These are phyloP conservation scores for Lordiphosa mommai DNA, from an alignment of 1,140 invertebrate genomes.

Conservation along the genomic window DNA sequence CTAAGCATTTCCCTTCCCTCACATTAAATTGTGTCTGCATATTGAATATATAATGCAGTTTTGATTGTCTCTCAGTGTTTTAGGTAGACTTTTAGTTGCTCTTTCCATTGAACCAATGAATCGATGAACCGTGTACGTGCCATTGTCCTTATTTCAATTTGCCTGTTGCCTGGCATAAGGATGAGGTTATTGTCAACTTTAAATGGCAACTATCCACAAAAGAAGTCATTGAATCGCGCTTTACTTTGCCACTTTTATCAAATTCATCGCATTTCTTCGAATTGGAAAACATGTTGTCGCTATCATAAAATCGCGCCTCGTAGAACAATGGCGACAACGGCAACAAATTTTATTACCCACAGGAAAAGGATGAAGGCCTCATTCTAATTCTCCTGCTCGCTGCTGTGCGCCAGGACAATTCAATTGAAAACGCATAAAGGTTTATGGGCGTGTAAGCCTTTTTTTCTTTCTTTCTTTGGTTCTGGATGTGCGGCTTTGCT, in stretches of 20 bases:
- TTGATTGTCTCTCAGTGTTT: slow-evolving; percentile 36
- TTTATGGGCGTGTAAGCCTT: slow-evolving; percentile 54
- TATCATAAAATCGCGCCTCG: slow-evolving; percentile 49
- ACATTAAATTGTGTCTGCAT: slow-evolving; percentile 26
- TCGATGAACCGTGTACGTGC: slow-evolving; percentile 28
- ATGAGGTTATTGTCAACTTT: background rate
- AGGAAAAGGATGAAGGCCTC: slow-evolving; percentile 10
- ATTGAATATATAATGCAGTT: slow-evolving; percentile 43
- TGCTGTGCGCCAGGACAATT: slow-evolving; percentile 21
- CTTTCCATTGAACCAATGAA: slow-evolving; percentile 22
- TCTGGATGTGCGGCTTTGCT: background rate
- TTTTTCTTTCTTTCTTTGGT: slow-evolving; percentile 9
- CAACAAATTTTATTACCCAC: slow-evolving; percentile 51
- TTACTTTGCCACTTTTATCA: slow-evolving; percentile 1
- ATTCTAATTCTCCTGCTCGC: background rate
- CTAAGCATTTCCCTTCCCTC: too few relatives aligned
- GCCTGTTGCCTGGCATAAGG: slow-evolving; percentile 15
- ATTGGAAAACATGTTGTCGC: slow-evolving; percentile 24
- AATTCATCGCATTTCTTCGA: too few relatives aligned
- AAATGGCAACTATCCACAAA: slow-evolving; percentile 3
- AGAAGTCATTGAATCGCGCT: slow-evolving; percentile 8
- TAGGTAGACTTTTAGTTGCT: background rate
- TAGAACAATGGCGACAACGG: slow-evolving; percentile 47
- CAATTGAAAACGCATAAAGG: slow-evolving; percentile 57
- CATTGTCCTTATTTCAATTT: slow-evolving; percentile 3